These are phyloP conservation scores for Pterostichus niger DNA, from an alignment of 2,888 invertebrate species.

Conservation along the genomic window DNA sequence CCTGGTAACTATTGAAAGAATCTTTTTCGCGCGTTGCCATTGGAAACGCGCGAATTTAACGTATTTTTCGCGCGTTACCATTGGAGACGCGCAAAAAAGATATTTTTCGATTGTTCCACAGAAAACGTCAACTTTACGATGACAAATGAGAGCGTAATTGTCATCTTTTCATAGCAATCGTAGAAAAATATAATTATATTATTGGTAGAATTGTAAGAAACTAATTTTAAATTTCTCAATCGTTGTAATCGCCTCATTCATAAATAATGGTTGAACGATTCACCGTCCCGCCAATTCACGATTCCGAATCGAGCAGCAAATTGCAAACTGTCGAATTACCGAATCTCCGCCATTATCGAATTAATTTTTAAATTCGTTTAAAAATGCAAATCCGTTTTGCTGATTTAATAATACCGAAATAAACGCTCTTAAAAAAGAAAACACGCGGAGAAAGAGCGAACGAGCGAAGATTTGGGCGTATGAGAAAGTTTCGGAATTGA, in stretches of 20 bases:
- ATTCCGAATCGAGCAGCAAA: constrained; percentile 5
- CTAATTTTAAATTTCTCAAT: neutral
- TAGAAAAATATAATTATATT: too few relatives aligned
- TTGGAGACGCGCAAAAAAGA: too few relatives aligned
- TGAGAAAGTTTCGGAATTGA: constrained; percentile 62
- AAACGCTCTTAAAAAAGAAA: constrained; percentile 54
- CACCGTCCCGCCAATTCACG: neutral
- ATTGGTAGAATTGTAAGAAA: too few relatives aligned
- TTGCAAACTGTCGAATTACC: constrained; percentile 28
- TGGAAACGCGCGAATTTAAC: too few relatives aligned
- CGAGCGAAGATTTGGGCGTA: constrained; percentile 22
- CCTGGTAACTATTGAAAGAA: too few relatives aligned
- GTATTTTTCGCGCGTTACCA: too few relatives aligned
- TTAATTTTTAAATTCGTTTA: constrained; percentile 58
- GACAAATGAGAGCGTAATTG: too few relatives aligned
- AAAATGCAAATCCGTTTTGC: constrained; percentile 49
- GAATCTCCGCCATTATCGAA: constrained; percentile 39
- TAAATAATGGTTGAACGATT: constrained; percentile 18
- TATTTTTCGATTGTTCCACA: too few relatives aligned
- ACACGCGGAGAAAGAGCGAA: constrained; percentile 11
- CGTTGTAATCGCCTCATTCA: constrained; percentile 8
- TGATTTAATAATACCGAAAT: constrained; percentile 55
- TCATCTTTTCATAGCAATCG: too few relatives aligned
- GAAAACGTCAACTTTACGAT: too few relatives aligned
- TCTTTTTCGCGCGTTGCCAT: too few relatives aligned